Percentiles rank a stretch among this genome's conserved stretches.
phyloP scores from a whole-genome alignment of 2,888 invertebrate species.

The Temnothorax ravouxi region DNA sequence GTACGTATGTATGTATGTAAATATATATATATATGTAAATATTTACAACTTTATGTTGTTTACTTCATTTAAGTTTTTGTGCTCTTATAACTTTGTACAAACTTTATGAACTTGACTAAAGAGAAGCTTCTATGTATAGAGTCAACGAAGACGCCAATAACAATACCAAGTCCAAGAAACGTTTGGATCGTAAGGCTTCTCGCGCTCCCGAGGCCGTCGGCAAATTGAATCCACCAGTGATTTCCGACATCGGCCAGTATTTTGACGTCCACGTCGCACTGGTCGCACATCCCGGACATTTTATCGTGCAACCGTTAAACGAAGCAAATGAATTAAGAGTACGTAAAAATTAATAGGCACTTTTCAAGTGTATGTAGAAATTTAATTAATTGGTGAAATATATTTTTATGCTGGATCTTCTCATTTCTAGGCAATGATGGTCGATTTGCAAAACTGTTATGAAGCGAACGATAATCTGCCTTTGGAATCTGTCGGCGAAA shows the following conservation, averaged over 20 bases:
- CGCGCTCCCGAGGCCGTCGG: slow-evolving; percentile 61
- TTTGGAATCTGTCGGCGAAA: slow-evolving; percentile 86
- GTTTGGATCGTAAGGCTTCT: slow-evolving; percentile 73
- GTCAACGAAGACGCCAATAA: slow-evolving; percentile 79
- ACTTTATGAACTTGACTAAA: slow-evolving; percentile 15
- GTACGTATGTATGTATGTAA: no score
- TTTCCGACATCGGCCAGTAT: slow-evolving; percentile 87
- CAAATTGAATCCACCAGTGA: slow-evolving; percentile 84
- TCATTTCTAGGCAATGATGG: slow-evolving; percentile 88
- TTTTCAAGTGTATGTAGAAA: background rate
- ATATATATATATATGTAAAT: background rate
- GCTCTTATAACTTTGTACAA: background rate
- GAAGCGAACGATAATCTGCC: slow-evolving; percentile 87
- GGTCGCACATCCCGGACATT: slow-evolving; percentile 93
- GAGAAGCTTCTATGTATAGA: slow-evolving; percentile 11
- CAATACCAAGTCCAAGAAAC: slow-evolving; percentile 75
- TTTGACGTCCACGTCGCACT: slow-evolving; percentile 92
- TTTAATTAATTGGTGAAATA: background rate
- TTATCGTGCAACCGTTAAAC: slow-evolving; percentile 87
- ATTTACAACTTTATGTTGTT: background rate
- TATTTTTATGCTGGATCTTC: background rate
- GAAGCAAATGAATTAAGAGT: slow-evolving; percentile 69
- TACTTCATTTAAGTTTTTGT: background rate
- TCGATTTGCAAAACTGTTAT: slow-evolving; percentile 89
- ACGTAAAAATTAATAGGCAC: slow-evolving; percentile 11